Conservation (phyloP, 2,113 vertebrate species). For the Trochalopteron elliotii region DNA sequence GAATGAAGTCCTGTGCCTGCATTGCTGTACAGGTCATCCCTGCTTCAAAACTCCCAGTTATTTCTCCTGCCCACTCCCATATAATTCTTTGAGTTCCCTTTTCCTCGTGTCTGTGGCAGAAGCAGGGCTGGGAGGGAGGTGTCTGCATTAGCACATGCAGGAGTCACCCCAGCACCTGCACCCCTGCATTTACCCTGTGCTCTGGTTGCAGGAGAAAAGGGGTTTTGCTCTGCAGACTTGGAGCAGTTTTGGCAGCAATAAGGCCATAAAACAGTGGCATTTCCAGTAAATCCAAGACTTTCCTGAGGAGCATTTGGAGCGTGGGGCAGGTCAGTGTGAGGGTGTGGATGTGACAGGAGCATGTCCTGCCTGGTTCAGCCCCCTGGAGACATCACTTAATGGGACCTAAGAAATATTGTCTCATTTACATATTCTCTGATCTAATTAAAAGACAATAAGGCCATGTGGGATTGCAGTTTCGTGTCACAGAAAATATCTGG, state of each 20-base stretch:
- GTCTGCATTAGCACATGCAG: not conserved
- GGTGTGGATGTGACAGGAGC: not conserved
- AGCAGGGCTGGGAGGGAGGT: not conserved
- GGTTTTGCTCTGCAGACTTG: not conserved
- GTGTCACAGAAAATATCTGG: not conserved
- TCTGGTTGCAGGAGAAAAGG: not conserved
- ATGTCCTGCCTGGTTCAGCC: not conserved
- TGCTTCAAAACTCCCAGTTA: not conserved
- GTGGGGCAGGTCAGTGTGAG: not conserved
- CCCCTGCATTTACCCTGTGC: not conserved
- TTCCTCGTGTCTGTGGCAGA: not conserved
- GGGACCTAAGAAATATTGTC: slow-evolving; percentile 4
- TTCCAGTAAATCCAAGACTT: not conserved
- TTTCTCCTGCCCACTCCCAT: not conserved
- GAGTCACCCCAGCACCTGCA: not conserved
- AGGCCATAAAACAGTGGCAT: not conserved
- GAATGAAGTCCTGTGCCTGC: not conserved
- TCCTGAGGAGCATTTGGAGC: not conserved
- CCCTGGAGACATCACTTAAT: not conserved
- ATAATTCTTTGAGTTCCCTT: not conserved
- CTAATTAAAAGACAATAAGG: slow-evolving; percentile 2
- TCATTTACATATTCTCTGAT: slow-evolving; percentile 25
- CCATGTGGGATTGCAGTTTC: not conserved
- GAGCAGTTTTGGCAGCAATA: not conserved
- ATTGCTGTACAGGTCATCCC: not conserved